These are phyloP conservation scores for Chloroceryle inda DNA, from an alignment of 2,797 vertebrate genomes.

Conservation along the genomic window DNA sequence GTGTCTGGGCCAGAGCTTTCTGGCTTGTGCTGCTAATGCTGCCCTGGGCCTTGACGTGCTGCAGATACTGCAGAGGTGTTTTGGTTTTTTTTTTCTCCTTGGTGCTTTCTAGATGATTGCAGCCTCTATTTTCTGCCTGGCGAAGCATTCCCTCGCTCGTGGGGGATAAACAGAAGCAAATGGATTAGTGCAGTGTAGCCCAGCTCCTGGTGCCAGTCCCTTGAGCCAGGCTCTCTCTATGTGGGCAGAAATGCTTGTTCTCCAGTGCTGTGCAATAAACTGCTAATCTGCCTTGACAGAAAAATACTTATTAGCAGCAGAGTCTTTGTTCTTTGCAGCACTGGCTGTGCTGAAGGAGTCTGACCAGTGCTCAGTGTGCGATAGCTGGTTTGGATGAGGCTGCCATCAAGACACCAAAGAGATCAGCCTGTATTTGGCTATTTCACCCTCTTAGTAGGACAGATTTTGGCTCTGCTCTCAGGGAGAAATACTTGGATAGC, in stretches of 20 bases:
- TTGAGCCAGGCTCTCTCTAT: neutral
- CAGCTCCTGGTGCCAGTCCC: neutral
- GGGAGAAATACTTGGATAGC: neutral
- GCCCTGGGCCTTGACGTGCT: neutral
- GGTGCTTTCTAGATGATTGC: neutral
- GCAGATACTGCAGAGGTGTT: neutral
- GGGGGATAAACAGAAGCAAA: neutral
- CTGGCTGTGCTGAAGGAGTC: neutral
- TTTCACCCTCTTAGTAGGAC: neutral
- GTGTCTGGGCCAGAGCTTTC: neutral
- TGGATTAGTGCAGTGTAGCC: neutral
- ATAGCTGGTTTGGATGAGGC: constrained; percentile 3
- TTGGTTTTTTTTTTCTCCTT: neutral
- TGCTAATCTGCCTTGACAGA: neutral
- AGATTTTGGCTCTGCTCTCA: constrained; percentile 1
- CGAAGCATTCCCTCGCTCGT: neutral
- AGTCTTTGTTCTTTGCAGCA: neutral
- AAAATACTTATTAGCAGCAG: neutral
- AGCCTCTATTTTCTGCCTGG: neutral
- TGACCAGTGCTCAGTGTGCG: neutral
- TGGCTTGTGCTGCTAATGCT: neutral
- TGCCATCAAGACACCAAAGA: constrained; percentile 7
- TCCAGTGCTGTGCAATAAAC: neutral
- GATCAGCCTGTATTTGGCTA: neutral
- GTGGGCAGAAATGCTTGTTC: neutral